Conservation (phyloP, 2,113 vertebrate species). For the Phylloscopus trochilus region DNA sequence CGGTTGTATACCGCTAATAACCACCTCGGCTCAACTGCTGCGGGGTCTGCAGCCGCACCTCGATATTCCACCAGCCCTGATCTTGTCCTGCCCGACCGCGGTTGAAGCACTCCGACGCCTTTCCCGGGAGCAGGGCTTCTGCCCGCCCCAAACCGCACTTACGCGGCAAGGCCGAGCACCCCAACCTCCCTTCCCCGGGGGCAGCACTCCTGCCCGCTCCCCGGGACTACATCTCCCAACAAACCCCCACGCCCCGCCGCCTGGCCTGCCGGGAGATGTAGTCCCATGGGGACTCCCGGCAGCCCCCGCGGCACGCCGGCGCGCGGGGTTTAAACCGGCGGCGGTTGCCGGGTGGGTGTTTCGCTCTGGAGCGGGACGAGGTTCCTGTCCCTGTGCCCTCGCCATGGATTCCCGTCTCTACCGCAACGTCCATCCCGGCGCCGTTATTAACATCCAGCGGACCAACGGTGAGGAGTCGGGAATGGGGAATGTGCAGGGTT, state of each 20-base stretch:
- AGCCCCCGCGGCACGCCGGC: constrained; percentile 11
- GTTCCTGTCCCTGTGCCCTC: accelerated
- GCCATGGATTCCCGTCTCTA: background rate
- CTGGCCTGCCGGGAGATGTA: background rate
- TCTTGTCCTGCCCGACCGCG: accelerated
- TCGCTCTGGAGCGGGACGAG: accelerated
- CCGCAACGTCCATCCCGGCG: background rate
- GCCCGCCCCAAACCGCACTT: accelerated
- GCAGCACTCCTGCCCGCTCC: accelerated
- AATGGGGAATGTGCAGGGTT: accelerated
- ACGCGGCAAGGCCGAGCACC: accelerated
- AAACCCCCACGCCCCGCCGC: too few species aligned
- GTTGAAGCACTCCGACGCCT: accelerated
- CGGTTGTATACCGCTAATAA: accelerated
- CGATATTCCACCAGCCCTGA: accelerated
- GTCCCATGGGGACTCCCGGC: background rate
- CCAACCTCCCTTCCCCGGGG: accelerated
- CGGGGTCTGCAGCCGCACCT: accelerated
- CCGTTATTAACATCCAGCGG: constrained; percentile 3
- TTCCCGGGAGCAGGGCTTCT: accelerated
- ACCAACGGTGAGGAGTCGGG: background rate
- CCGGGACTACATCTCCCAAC: background rate
- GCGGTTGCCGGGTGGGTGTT: background rate
- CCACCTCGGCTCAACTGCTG: accelerated
- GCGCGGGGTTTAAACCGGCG: constrained; percentile 49